Evolutionary conservation across 2,888 invertebrate genomes (phyloP).

Genomic region (Apocheima hispidaria): DNA sequence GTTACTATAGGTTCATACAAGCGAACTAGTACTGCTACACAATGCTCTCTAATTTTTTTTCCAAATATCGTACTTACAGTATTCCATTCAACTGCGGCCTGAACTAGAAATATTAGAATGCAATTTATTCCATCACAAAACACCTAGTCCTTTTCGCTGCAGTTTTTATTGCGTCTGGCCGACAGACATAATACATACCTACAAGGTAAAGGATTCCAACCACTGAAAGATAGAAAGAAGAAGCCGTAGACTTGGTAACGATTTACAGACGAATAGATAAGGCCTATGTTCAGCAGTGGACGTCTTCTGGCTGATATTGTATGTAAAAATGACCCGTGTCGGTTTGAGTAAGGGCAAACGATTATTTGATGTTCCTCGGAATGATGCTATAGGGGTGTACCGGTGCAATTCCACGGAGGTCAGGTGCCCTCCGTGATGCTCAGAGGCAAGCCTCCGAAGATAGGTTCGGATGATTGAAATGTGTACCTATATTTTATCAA

Average conservation of each 20-base stretch:
- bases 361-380: too few species aligned
- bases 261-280: neutral
- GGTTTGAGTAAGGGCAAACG: too few species aligned
- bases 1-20: neutral
- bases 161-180: slow-evolving; percentile 40
- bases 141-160: slow-evolving; percentile 17
- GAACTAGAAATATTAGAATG: slow-evolving; percentile 5
- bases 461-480: too few species aligned
- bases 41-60: neutral
- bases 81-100: slow-evolving; percentile 7
- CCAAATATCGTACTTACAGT: neutral
- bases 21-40: too few species aligned
- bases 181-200: slow-evolving; percentile 15
- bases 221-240: slow-evolving; percentile 14
- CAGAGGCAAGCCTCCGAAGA: too few species aligned
- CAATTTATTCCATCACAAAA: slow-evolving; percentile 18
- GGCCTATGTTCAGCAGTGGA: neutral
- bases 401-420: too few species aligned
- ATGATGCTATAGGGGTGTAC: too few species aligned
- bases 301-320: too few species aligned
- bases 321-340: too few species aligned
- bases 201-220: slow-evolving; percentile 13
- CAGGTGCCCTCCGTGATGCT: too few species aligned
- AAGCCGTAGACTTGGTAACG: neutral
- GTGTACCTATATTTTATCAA: too few species aligned